phyloP scores from a whole-genome alignment of 2,113 vertebrate species.

The Morone saxatilis region DNA sequence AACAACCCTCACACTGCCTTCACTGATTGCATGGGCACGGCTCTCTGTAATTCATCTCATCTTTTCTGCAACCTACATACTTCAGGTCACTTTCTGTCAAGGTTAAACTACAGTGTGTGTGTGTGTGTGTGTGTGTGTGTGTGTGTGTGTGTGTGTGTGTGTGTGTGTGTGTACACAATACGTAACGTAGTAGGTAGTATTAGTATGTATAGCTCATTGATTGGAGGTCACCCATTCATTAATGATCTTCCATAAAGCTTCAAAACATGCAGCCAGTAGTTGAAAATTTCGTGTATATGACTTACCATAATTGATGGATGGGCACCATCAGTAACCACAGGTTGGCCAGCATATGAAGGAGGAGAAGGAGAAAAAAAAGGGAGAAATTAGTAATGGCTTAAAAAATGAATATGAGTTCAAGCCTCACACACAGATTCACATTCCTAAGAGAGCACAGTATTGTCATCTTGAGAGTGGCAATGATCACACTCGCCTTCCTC shows the following conservation, averaged over 20 bases:
- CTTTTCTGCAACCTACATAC: slow-evolving; percentile 4
- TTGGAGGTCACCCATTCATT: slow-evolving; percentile 56
- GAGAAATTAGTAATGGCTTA: slow-evolving; percentile 22
- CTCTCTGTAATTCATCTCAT: slow-evolving; percentile 21
- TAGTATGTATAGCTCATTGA: too few relatives aligned
- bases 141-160: too few relatives aligned
- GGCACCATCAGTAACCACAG: background rate
- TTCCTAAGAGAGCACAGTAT: slow-evolving; percentile 13
- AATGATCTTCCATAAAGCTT: slow-evolving; percentile 52
- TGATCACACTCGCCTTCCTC: slow-evolving; percentile 45
- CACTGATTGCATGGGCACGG: slow-evolving; percentile 60
- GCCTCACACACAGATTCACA: slow-evolving; percentile 26
- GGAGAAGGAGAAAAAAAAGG: slow-evolving; percentile 8
- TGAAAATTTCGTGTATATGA: slow-evolving; percentile 33
- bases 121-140: background rate
- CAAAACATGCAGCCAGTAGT: slow-evolving; percentile 24
- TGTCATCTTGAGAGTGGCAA: slow-evolving; percentile 39
- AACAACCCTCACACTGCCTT: slow-evolving; percentile 40
- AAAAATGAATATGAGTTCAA: background rate
- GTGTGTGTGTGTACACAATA: too few relatives aligned
- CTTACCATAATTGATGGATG: too few relatives aligned
- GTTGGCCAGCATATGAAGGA: slow-evolving; percentile 28
- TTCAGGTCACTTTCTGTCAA: slow-evolving; percentile 40
- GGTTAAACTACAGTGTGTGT: slow-evolving; percentile 33
- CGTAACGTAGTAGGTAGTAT: too few relatives aligned